Base-by-base conservation (phyloP, 2,888 invertebrate species). In the Hirtodrosophila cameraria region DNA sequence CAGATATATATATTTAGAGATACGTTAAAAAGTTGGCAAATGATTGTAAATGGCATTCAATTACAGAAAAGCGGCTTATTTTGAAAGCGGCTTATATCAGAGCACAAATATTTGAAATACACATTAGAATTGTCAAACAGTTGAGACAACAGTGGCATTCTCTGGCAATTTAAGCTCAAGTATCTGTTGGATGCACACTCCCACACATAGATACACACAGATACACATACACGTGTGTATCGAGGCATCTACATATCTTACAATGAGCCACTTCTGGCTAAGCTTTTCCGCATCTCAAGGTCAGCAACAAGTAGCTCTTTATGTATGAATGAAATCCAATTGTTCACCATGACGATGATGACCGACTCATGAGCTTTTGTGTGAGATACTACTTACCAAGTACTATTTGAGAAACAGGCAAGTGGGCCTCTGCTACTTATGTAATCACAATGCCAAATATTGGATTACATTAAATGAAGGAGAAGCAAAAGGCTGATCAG, bases 251-350 rank as follows among this genome's bases (percentile, higher is more conserved):
- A 27, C 59, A 50, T 54, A 70, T 46, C 54, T 7, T 36, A 50
- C 41, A 53, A 46, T 45, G 58, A 58, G 67, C 66, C 62, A 62
- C 70, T 76, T 67, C 46, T 76, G 59, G 41, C 33, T 31, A 20
- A 57, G 68, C 57, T 55, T 66, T 64, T 72, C 75, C 75, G 67
- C 55, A 59, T 65, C 60, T 66, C 81, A 83, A 80, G 79, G 79
- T 75, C 81, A 55, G 15, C 72, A 36, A 35, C 83, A 83, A 80
- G 79, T 77, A 80, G 75, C 81, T 80, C 81, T 80, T 72, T 64
- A 54, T 66, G 66, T 77, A 84, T 80, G 84, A 80, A 80, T 80
- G 79, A 75, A 78, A 80, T 84, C 79, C 70, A 83, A 80, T 80
- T 80, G 79, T 80, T 83, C 62, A 57, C 46, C 71, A 76, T 70